Evolutionary conservation across 2,888 invertebrate genomes (phyloP).

Genomic region (Melangyna quadrimaculata): DNA sequence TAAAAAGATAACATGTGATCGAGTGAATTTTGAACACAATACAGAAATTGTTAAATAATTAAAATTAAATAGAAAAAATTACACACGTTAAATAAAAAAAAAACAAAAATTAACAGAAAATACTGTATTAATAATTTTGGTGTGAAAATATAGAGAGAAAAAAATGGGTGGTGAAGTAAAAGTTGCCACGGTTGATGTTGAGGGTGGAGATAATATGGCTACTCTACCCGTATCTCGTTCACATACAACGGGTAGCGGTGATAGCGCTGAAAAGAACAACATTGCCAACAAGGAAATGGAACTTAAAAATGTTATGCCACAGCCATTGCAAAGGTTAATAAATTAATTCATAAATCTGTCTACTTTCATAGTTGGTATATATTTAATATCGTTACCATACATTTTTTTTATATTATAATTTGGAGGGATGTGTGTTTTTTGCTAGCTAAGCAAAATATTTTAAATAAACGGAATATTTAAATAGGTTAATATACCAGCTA

Average conservation of each 20-base stretch:
- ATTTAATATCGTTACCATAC: neutral
- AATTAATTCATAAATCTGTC: conserved; percentile 1
- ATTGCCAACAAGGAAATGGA: conserved; percentile 93
- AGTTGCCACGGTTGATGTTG: conserved; percentile 93
- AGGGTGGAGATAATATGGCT: conserved; percentile 93
- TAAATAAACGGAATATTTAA: no score
- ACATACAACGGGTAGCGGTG: conserved; percentile 86
- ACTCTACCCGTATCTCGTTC: conserved; percentile 92
- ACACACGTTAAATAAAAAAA: neutral
- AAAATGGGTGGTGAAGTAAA: conserved; percentile 89
- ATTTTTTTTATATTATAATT: neutral
- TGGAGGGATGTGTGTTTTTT: neutral
- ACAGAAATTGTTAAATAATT: neutral
- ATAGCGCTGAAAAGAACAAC: conserved; percentile 90
- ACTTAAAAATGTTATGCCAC: conserved; percentile 91
- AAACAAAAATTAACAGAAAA: neutral
- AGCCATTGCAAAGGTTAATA: conserved; percentile 90
- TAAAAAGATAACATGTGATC: conserved; percentile 50
- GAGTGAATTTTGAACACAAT: neutral
- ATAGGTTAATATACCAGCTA: no score
- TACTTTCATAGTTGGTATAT: neutral
- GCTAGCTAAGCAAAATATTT: no score
- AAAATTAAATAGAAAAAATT: conserved; percentile 1
- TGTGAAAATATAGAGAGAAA: neutral
- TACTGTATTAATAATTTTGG: conserved; percentile 17